These are phyloP conservation scores for Sarcophaga bullata DNA, from an alignment of 1,140 invertebrate species.

Conservation along the genomic window DNA sequence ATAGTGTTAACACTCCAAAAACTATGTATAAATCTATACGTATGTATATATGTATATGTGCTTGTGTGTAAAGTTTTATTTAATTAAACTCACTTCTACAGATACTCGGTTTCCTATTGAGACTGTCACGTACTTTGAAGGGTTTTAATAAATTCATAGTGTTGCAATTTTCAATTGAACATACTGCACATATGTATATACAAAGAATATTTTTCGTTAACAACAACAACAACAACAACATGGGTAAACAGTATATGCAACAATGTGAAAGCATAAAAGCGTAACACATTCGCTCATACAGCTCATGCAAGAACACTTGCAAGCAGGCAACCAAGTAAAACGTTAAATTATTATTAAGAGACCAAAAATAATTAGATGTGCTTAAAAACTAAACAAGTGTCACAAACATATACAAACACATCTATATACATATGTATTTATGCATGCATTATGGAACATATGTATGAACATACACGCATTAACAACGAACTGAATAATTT, in stretches of 20 bases:
- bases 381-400: slow-evolving; percentile 17
- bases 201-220: too few relatives aligned
- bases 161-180: slow-evolving; percentile 13
- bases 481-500: too few relatives aligned
- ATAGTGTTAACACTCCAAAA: too few relatives aligned
- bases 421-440: neutral
- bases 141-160: slow-evolving; percentile 32
- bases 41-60: too few relatives aligned
- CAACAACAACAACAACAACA: too few relatives aligned
- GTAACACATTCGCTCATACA: neutral
- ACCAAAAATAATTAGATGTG: neutral
- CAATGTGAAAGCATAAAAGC: neutral
- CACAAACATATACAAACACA: neutral
- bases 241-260: neutral
- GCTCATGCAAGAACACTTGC: neutral
- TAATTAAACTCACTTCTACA: slow-evolving; percentile 25
- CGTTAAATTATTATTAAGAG: too few relatives aligned
- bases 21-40: too few relatives aligned
- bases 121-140: slow-evolving; percentile 32
- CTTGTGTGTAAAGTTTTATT: neutral
- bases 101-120: slow-evolving; percentile 15
- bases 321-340: neutral
- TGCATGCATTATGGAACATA: too few relatives aligned
- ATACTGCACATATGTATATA: too few relatives aligned
- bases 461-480: too few relatives aligned